Evolutionary conservation across 2,888 invertebrate species (phyloP).

Genomic region (Flabesymbios commensalis): DNA sequence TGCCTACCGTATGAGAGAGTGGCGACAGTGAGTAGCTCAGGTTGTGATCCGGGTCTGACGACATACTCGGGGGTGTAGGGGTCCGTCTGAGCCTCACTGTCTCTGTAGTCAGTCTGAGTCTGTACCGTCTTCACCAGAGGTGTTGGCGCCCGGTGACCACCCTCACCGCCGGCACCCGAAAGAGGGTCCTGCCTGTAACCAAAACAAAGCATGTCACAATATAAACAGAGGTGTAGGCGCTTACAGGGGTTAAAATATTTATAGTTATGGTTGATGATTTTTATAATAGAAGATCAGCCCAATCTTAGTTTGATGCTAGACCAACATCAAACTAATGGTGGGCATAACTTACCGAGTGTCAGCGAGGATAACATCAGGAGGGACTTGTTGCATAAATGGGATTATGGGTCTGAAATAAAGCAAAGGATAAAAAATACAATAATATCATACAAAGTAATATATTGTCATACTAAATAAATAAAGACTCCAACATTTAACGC

Average conservation of each 20-base stretch:
- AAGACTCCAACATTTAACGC: no score
- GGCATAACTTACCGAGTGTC: constrained; percentile 44
- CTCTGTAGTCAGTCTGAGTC: constrained; percentile 75
- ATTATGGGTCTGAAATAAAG: constrained; percentile 53
- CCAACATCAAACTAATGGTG: neutral
- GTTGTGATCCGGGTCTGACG: constrained; percentile 63
- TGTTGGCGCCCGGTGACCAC: constrained; percentile 43
- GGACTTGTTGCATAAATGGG: constrained; percentile 58
- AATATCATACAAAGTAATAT: constrained; percentile 1
- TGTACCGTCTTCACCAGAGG: constrained; percentile 58
- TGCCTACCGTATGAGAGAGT: constrained; percentile 69
- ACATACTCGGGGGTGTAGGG: constrained; percentile 76
- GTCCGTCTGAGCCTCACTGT: constrained; percentile 76
- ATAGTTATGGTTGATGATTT: neutral
- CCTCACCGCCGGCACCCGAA: constrained; percentile 28
- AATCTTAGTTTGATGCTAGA: no score
- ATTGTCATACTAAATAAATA: no score
- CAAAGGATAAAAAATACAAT: neutral
- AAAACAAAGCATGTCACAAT: neutral
- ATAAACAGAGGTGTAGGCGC: neutral
- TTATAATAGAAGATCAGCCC: no score
- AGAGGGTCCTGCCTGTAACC: constrained; percentile 51
- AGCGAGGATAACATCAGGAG: constrained; percentile 58
- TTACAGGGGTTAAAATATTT: neutral
- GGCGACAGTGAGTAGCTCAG: constrained; percentile 73